Evolutionary conservation across 2,797 vertebrate species (phyloP).

Genomic region (Enteromius trimaculatus): DNA sequence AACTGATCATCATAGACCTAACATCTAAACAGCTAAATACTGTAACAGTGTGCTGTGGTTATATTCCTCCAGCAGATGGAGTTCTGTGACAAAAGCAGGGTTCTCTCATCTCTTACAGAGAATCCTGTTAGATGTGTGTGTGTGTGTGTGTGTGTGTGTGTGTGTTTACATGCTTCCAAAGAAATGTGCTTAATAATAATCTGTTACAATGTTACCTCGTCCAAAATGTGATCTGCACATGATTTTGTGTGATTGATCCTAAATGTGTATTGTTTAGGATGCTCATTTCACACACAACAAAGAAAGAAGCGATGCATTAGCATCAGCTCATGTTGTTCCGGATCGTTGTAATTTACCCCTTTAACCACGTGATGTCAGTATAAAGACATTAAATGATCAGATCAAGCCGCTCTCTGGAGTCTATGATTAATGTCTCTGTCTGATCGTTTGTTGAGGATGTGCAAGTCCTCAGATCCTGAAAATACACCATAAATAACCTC

Average conservation of each 20-base stretch:
- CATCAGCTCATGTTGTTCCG: too few species aligned
- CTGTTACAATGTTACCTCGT: neutral
- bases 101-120: too few species aligned
- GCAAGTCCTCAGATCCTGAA: slow-evolving; percentile 48
- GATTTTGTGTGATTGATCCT: neutral
- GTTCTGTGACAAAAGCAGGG: too few species aligned
- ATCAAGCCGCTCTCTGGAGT: neutral
- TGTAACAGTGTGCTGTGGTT: too few species aligned
- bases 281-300: neutral
- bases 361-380: slow-evolving; percentile 72
- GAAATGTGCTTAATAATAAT: neutral
- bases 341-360: neutral
- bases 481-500: neutral
- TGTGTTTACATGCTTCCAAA: too few species aligned
- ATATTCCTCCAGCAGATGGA: too few species aligned
- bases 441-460: slow-evolving; percentile 16
- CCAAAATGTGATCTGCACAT: neutral
- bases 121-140: too few species aligned
- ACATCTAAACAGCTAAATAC: too few species aligned
- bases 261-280: neutral
- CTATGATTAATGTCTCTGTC: slow-evolving; percentile 41
- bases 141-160: too few species aligned
- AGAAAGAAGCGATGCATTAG: neutral
- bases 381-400: neutral
- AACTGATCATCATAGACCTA: too few species aligned